Percentiles rank a stretch among this genome's conserved stretches.
phyloP scores from a whole-genome alignment of 2,888 invertebrate species.

The Lampropteryx suffumata region DNA sequence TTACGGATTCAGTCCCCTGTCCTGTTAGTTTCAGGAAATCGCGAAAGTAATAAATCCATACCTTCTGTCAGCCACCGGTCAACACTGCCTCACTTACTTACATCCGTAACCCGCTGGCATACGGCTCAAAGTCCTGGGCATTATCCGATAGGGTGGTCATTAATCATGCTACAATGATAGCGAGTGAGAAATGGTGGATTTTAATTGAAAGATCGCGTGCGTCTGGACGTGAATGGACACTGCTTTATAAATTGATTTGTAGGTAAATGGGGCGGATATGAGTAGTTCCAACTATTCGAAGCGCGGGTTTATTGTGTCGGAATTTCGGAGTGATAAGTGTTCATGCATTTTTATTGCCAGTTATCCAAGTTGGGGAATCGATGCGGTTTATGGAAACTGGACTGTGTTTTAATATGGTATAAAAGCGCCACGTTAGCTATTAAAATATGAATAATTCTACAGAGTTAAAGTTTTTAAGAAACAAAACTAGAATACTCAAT shows the following conservation, averaged over 20 bases:
- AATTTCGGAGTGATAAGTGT: conserved; percentile 2
- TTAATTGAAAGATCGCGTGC: conserved; percentile 41
- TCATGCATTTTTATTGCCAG: neutral
- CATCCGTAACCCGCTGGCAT: conserved; percentile 10
- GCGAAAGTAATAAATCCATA: conserved; percentile 39
- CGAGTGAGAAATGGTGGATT: conserved; percentile 38
- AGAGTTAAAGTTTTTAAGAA: too few relatives aligned
- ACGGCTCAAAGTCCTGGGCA: conserved; percentile 19
- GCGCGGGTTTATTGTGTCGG: conserved; percentile 3
- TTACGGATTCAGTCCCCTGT: conserved; percentile 40
- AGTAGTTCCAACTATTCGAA: conserved; percentile 7
- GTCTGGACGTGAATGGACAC: conserved; percentile 23
- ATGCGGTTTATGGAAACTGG: neutral
- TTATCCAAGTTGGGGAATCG: neutral
- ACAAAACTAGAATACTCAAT: too few relatives aligned
- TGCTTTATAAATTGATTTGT: conserved; percentile 28
- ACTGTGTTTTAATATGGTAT: too few relatives aligned
- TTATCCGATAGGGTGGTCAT: conserved; percentile 19
- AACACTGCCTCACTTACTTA: conserved; percentile 6
- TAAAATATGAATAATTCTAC: too few relatives aligned
- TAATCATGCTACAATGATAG: conserved; percentile 38
- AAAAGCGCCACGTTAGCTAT: too few relatives aligned
- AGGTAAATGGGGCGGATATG: conserved; percentile 20
- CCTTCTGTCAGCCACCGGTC: conserved; percentile 31
- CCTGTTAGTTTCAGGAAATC: conserved; percentile 40